These are phyloP conservation scores for Sicus ferrugineus DNA, from an alignment of 2,888 invertebrate genomes.

Conservation along the genomic window DNA sequence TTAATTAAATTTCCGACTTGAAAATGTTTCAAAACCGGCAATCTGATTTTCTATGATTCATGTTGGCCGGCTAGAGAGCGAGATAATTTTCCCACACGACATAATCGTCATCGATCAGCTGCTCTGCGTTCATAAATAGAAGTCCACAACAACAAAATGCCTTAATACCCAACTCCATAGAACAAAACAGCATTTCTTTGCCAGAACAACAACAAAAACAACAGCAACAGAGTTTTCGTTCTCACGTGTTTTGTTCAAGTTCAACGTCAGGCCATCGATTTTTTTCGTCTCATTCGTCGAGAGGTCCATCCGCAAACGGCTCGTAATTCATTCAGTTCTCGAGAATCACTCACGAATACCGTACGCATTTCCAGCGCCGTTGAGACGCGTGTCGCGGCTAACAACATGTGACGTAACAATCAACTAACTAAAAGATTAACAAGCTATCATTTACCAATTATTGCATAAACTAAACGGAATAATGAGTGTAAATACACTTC, in stretches of 20 bases:
- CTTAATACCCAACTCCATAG: no score
- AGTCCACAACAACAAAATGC: not conserved
- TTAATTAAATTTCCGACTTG: no score
- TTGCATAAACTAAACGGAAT: not conserved
- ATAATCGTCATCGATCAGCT: no score
- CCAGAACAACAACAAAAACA: not conserved
- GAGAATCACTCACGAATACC: not conserved
- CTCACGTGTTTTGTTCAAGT: not conserved
- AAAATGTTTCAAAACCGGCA: no score
- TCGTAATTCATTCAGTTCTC: slow-evolving; percentile 10
- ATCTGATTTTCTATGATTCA: no score
- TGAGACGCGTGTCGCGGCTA: not conserved
- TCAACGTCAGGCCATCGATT: not conserved
- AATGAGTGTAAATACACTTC: not conserved
- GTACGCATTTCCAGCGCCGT: not conserved
- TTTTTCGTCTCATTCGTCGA: not conserved
- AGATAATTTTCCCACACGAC: no score
- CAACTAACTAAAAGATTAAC: slow-evolving; percentile 2
- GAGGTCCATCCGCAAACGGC: no score
- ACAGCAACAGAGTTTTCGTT: not conserved
- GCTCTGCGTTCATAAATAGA: not conserved
- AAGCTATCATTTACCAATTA: not conserved
- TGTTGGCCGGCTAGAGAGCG: no score
- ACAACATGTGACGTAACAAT: not conserved
- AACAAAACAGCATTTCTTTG: not conserved